Evolutionary conservation across 2,888 invertebrate genomes (phyloP).

Genomic region (Dolomedes plantarius): DNA sequence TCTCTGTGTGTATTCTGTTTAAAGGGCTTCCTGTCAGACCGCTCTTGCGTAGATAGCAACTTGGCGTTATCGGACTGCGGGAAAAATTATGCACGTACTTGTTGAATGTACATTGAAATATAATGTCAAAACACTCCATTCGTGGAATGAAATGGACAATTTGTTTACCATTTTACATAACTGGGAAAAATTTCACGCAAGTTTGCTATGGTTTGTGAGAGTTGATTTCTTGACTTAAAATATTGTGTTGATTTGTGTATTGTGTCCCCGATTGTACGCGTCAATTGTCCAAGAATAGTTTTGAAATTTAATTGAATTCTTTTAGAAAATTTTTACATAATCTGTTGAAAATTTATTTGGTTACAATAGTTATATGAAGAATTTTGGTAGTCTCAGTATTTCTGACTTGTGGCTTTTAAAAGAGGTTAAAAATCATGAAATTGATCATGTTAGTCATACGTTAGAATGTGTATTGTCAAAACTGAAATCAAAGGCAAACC

Average conservation of each 20-base stretch:
- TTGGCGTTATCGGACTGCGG: constrained; percentile 21
- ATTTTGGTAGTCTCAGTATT: too few relatives aligned
- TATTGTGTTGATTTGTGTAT: too few relatives aligned
- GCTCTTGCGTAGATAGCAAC: constrained; percentile 7
- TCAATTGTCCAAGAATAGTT: too few relatives aligned
- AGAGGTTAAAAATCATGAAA: too few relatives aligned
- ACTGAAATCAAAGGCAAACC: too few relatives aligned
- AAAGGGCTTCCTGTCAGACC: constrained; percentile 27
- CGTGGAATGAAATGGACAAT: background rate
- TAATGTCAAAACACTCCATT: constrained; percentile 2
- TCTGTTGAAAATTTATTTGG: too few relatives aligned
- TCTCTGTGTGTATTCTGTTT: background rate
- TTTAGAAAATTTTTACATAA: too few relatives aligned
- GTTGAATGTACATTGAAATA: constrained; percentile 22
- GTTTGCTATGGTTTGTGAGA: background rate
- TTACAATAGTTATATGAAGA: too few relatives aligned
- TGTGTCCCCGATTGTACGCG: background rate
- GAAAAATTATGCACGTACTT: constrained; percentile 31
- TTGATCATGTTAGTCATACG: too few relatives aligned
- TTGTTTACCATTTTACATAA: background rate
- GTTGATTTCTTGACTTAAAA: background rate
- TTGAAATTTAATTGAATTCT: too few relatives aligned
- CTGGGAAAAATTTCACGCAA: background rate
- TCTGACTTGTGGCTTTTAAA: too few relatives aligned
- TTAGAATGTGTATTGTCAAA: too few relatives aligned